Conservation (phyloP, 2,888 invertebrate genomes). For the Hymenopus coronatus region DNA sequence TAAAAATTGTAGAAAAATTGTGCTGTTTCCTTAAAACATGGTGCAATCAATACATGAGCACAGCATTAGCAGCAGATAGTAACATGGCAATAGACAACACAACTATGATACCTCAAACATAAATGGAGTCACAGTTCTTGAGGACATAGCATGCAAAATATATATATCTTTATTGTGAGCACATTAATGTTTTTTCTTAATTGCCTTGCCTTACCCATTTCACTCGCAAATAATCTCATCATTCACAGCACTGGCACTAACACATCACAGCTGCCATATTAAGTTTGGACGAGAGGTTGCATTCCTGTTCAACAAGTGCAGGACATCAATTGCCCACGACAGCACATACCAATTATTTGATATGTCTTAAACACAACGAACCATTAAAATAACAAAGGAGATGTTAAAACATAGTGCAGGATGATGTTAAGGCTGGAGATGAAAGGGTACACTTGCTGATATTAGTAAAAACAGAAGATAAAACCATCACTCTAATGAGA, state of each 20-base stretch:
- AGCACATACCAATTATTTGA: neutral
- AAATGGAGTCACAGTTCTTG: neutral
- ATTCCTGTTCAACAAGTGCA: neutral
- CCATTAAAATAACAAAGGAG: neutral
- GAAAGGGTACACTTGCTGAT: neutral
- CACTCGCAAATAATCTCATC: neutral
- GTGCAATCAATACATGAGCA: neutral
- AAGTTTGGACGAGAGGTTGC: neutral
- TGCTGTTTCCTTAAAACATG: neutral
- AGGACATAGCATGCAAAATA: neutral
- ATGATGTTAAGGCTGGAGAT: neutral
- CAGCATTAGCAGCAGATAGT: neutral
- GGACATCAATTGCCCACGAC: neutral
- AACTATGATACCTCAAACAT: constrained; percentile 2
- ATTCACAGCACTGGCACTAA: neutral
- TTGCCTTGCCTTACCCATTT: neutral
- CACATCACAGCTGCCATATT: neutral
- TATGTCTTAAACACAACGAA: neutral
- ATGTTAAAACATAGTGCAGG: neutral
- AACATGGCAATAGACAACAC: neutral
- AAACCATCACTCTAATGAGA: neutral
- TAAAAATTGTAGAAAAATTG: neutral
- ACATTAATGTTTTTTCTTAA: neutral
- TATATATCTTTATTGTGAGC: neutral
- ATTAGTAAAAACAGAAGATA: neutral